These are phyloP conservation scores for Sardina pilchardus DNA, from an alignment of 2,113 vertebrate species.

Conservation along the genomic window DNA sequence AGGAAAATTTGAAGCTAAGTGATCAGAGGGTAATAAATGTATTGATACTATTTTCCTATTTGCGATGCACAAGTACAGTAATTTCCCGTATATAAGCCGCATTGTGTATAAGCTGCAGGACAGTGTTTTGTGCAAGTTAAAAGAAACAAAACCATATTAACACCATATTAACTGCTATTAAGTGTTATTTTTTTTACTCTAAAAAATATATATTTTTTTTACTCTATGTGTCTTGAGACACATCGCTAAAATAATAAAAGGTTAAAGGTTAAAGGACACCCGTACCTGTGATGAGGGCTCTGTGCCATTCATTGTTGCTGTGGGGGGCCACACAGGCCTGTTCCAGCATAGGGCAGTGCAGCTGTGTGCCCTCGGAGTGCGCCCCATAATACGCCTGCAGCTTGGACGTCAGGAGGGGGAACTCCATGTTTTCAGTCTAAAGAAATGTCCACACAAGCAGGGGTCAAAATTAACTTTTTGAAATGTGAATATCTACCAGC, in stretches of 20 bases:
- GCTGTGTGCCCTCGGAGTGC: conserved; percentile 55
- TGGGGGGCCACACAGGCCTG: conserved; percentile 85
- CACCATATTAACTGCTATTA: too few species aligned
- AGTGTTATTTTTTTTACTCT: too few species aligned
- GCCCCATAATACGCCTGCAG: conserved; percentile 75
- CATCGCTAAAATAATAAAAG: neutral
- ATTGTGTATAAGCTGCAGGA: too few species aligned
- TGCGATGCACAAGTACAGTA: too few species aligned
- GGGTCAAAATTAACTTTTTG: too few species aligned
- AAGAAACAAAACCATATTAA: too few species aligned
- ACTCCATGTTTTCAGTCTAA: conserved; percentile 78
- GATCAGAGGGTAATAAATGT: too few species aligned
- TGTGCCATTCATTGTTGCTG: conserved; percentile 82
- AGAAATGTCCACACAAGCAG: neutral
- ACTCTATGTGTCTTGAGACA: neutral
- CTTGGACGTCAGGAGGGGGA: conserved; percentile 68
- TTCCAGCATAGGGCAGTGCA: conserved; percentile 75
- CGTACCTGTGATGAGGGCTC: conserved; percentile 84
- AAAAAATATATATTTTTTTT: too few species aligned
- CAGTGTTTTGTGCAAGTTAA: too few species aligned
- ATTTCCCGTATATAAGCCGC: too few species aligned
- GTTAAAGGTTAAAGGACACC: conserved; percentile 6
- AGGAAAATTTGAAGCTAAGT: too few species aligned
- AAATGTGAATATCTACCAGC: too few species aligned
- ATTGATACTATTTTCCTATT: neutral